Base-by-base conservation (phyloP, 1,140 invertebrate species). In the Ectropis grisescens region DNA sequence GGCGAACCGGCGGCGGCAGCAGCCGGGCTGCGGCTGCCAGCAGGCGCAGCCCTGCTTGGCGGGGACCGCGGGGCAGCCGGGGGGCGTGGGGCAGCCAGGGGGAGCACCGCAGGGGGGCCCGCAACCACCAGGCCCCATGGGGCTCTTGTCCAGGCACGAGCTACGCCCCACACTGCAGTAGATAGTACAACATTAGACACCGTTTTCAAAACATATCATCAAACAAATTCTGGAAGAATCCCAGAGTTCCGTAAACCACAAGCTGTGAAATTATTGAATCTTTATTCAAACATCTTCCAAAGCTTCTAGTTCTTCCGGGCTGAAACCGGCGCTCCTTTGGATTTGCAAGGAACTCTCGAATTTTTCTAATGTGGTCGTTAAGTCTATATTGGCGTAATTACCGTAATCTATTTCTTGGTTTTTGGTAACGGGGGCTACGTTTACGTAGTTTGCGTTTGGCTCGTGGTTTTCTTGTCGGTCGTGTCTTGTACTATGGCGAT, bases 261-360 rank as follows among this genome's bases (percentile, higher is more conserved):
- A n/a, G n/a, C n/a, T n/a, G n/a, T n/a, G n/a, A n/a, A n/a, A n/a
- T n/a, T n/a, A n/a, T n/a, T n/a, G n/a, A n/a, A n/a, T n/a, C n/a
- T n/a, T n/a, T n/a, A n/a, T n/a, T n/a, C n/a, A n/a, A n/a, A n/a
- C n/a, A n/a, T 81, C 78, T 39, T 83, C 80, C 29, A 85, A 60
- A 13, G 82, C 82, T 6, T 85, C 80, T 6, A 83, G 54, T 32
- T 86, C 84, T 24, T 85, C 78, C 37, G 84, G 75, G 35, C 83
- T 84, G 37, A 86, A 82, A 1, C 86, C 85, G 4, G 85, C 84
- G 46, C 84, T 87, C 19, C 80, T 62, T 22, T 89, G 47, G 16
- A 90, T 81, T 46, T 90, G 87, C 38, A 88, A 84, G 15, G 88
- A 88, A 51, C 89, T 91, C 56, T 92, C 90, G 49, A 91, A 92